A percentile compares a stretch with the other conserved stretches of the same genome.
Conservation (phyloP, 2,888 invertebrate genomes). For the Lobophora halterata region DNA sequence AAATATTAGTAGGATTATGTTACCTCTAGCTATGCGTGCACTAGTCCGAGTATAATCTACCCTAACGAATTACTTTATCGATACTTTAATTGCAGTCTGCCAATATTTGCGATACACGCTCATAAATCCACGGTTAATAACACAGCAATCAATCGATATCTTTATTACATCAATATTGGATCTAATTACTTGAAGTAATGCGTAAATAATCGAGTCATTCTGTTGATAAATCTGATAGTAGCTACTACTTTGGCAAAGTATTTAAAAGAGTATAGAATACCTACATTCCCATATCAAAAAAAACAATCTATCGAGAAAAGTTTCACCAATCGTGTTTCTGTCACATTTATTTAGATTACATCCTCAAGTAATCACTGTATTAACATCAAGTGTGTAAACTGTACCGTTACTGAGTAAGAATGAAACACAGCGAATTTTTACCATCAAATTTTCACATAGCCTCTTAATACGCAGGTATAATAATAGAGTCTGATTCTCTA, state of each 20-base stretch:
- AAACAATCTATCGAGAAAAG: constrained; percentile 4
- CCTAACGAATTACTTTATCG: constrained; percentile 34
- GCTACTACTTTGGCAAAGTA: too few relatives aligned
- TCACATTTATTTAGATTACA: too few relatives aligned
- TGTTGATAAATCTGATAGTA: too few relatives aligned
- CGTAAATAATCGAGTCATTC: constrained; percentile 16
- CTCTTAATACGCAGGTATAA: too few relatives aligned
- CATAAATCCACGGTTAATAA: constrained; percentile 63
- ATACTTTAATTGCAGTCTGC: constrained; percentile 41
- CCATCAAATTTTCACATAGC: too few relatives aligned
- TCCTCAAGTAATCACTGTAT: too few relatives aligned
- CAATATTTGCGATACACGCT: constrained; percentile 47
- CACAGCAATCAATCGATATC: constrained; percentile 57
- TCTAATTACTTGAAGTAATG: constrained; percentile 46
- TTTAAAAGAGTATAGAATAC: too few relatives aligned
- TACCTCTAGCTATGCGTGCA: constrained; percentile 5
- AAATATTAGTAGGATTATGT: too few relatives aligned
- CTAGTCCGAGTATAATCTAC: constrained; percentile 9
- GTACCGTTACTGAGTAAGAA: not conserved
- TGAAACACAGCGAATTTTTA: not conserved
- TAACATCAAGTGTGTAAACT: too few relatives aligned
- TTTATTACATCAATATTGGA: constrained; percentile 63
- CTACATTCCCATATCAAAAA: too few relatives aligned
- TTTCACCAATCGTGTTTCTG: constrained; percentile 6
- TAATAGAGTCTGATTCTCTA: constrained; percentile 11